Conservation (phyloP, 2,888 invertebrate species). For the Nomada ferruginata region DNA sequence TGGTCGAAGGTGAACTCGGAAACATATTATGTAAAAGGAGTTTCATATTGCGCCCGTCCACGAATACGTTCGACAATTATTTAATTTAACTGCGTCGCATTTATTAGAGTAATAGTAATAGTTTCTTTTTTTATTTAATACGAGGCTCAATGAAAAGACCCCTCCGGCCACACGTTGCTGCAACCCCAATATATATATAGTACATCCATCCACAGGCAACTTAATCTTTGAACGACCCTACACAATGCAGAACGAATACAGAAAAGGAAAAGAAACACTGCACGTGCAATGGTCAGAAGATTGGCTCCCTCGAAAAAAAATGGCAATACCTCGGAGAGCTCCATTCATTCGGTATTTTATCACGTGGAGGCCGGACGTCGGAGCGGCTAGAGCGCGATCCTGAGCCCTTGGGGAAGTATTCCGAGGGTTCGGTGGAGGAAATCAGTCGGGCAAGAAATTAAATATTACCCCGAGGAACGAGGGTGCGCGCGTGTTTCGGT, state of each 20-base stretch:
- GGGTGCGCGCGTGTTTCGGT: slow-evolving; percentile 48
- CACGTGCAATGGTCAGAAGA: slow-evolving; percentile 66
- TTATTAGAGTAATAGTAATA: too few relatives aligned
- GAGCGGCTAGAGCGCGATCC: slow-evolving; percentile 38
- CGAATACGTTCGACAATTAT: too few relatives aligned
- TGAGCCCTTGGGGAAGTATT: slow-evolving; percentile 62
- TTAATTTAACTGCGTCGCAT: too few relatives aligned
- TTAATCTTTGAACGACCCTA: background rate
- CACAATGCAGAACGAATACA: background rate
- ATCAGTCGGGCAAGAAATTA: slow-evolving; percentile 82
- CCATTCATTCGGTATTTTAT: slow-evolving; percentile 75
- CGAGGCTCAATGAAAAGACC: too few relatives aligned
- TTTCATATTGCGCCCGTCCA: too few relatives aligned
- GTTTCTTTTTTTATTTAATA: too few relatives aligned
- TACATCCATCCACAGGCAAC: too few relatives aligned
- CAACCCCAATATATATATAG: too few relatives aligned
- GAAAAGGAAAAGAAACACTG: background rate
- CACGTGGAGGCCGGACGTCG: slow-evolving; percentile 52
- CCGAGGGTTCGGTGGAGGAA: slow-evolving; percentile 65
- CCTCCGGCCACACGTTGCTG: too few relatives aligned
- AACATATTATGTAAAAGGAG: too few relatives aligned
- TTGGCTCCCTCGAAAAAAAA: slow-evolving; percentile 61
- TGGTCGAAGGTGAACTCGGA: background rate
- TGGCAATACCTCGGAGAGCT: slow-evolving; percentile 61
- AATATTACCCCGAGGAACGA: slow-evolving; percentile 77